Evolutionary conservation across 2,888 invertebrate genomes (phyloP).

Genomic region (Dryocosmus kuriphilus): DNA sequence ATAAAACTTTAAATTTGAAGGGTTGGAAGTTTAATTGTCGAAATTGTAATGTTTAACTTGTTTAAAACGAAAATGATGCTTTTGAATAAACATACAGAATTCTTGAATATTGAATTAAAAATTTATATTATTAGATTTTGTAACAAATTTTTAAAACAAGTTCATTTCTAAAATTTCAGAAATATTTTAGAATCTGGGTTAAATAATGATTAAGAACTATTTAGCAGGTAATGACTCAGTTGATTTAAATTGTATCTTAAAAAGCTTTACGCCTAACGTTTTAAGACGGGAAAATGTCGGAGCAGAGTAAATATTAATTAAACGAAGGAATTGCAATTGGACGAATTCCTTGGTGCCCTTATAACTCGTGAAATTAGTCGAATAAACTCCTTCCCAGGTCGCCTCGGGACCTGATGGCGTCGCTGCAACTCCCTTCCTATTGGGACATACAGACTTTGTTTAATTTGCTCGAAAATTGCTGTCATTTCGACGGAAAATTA

Average conservation of each 20-base stretch:
- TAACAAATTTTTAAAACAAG: too few relatives aligned
- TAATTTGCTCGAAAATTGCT: conserved; percentile 55
- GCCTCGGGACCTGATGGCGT: conserved; percentile 47
- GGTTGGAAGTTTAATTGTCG: too few relatives aligned
- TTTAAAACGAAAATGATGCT: too few relatives aligned
- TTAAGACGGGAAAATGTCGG: neutral
- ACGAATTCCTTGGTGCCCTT: conserved; percentile 32
- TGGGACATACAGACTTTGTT: conserved; percentile 49
- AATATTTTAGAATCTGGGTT: neutral
- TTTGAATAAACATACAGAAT: too few relatives aligned
- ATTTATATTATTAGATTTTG: too few relatives aligned
- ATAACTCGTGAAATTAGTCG: conserved; percentile 52
- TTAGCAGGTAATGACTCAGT: conserved; percentile 2
- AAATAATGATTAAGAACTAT: neutral
- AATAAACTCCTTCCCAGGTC: conserved; percentile 50
- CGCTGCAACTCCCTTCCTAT: conserved; percentile 48
- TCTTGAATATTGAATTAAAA: too few relatives aligned
- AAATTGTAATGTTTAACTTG: too few relatives aligned
- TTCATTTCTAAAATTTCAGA: neutral
- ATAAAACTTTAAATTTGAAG: too few relatives aligned
- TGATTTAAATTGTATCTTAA: conserved; percentile 14
- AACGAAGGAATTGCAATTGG: conserved; percentile 22
- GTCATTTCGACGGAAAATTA: conserved; percentile 43
- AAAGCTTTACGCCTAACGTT: neutral
- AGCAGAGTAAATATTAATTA: conserved; percentile 22